Evolutionary conservation across 2,113 vertebrate genomes (phyloP).

Genomic region (Phylloscopus trochiloides): DNA sequence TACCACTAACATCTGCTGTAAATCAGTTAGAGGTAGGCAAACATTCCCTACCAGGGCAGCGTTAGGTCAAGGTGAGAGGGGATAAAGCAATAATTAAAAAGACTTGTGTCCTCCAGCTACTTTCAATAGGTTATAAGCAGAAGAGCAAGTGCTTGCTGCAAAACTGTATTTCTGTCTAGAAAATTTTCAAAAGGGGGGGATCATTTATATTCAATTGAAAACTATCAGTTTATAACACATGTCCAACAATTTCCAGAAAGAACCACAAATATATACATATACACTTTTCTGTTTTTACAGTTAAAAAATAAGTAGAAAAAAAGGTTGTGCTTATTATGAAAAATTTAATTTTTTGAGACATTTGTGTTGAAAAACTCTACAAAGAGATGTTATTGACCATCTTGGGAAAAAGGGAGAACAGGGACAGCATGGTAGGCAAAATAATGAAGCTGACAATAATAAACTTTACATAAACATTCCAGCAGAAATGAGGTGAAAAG

Average conservation of each 20-base stretch:
- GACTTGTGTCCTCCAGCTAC: background rate
- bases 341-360: background rate
- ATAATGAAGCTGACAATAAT: background rate
- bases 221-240: background rate
- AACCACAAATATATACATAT: background rate
- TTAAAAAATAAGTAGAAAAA: background rate
- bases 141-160: background rate
- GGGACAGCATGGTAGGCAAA: background rate
- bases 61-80: constrained; percentile 58
- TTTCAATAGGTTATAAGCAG: background rate
- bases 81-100: constrained; percentile 59
- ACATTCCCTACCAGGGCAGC: constrained; percentile 44
- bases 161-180: background rate
- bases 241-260: background rate
- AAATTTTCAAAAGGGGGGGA: background rate
- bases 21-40: constrained; percentile 62
- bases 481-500: background rate
- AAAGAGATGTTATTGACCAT: background rate
- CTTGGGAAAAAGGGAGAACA: background rate
- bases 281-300: background rate
- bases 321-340: background rate
- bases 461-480: background rate
- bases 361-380: background rate
- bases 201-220: background rate
- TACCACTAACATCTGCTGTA: constrained; percentile 60